Evolutionary conservation across 2,888 invertebrate genomes (phyloP), one percentile per base, ranked within the genome.

Genomic region (Abscondita cerata): DNA sequence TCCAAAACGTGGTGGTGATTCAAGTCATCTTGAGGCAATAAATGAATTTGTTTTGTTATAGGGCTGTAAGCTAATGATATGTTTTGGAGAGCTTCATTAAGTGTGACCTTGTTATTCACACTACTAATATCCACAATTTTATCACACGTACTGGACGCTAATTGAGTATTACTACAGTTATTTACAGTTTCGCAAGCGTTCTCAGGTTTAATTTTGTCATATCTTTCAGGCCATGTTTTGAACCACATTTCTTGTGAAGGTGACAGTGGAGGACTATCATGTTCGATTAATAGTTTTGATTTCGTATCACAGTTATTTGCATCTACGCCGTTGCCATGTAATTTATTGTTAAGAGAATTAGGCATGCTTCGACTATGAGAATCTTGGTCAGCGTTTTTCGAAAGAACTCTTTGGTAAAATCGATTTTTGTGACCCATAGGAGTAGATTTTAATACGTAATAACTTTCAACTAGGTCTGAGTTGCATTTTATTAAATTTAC

Each of bases 51-150:
- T 76, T 89, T 90, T 18, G 90, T 90, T 48, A 89, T 83, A 11
- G 90, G 90, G 76, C 89, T 90, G 79, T 90, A 91, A 1, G 89
- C 89, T 66, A 91, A 80, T 67, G 90, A 89, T 82, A 91, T 89
- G 77, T 85, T 88, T 75, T 89, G 87, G 72, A 91, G 80, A 53
- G 90, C 89, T 79, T 88, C 87, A 75, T 87, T 88, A 64, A 90
- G 82, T 64, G 85, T 84, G 77, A 86, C 81, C 66, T 75, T 78
- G 59, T 76, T 77, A 76, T 85, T 85, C 75, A 84, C 81, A 62
- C 74, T 73, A 47, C 62, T 44, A 62, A 64, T 59, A 54, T 62
- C 52, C 38, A 46, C 53, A 52, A 67, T 69, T 67, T 65, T 73
- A 69, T 71, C 68, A 66, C 66, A 72, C 62, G 66, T 67, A 53